Evolutionary conservation across 2,797 vertebrate genomes (phyloP).

Genomic region (Chloroceryle inda): DNA sequence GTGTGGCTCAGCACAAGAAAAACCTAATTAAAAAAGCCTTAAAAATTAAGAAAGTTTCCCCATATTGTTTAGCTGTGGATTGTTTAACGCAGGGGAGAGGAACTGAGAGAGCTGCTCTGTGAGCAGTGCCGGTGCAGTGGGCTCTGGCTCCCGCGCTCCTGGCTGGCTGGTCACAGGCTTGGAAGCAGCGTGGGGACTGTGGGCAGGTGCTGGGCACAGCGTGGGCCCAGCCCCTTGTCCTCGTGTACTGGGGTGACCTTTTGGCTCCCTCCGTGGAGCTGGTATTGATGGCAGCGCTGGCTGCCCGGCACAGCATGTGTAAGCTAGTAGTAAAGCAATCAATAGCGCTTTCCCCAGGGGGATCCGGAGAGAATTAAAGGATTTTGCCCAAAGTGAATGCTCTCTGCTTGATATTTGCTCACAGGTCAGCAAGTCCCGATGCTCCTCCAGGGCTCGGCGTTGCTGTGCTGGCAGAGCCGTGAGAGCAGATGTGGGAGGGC

Average conservation of each 20-base stretch:
- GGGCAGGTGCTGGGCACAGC: neutral
- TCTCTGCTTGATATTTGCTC: neutral
- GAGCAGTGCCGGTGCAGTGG: rapidly evolving
- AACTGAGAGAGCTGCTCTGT: rapidly evolving
- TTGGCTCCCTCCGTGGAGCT: neutral
- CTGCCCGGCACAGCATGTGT: neutral
- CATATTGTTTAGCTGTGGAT: neutral
- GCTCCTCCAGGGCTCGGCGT: neutral
- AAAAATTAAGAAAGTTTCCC: neutral
- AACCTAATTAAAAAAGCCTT: too few species aligned
- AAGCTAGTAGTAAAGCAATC: neutral
- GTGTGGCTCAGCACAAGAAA: neutral
- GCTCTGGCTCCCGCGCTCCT: neutral
- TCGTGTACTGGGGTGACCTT: neutral
- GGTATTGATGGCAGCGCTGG: slow-evolving; percentile 9
- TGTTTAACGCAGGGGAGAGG: neutral
- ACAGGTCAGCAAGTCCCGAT: neutral
- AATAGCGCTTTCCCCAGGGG: neutral
- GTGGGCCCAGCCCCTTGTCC: neutral
- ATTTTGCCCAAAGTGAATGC: neutral
- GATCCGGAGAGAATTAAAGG: slow-evolving; percentile 42
- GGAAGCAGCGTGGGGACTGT: neutral
- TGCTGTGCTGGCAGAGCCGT: rapidly evolving
- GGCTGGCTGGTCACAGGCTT: neutral
- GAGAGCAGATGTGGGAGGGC: rapidly evolving